A percentile compares a stretch with the other conserved stretches of the same genome.
Conservation (phyloP, 2,113 vertebrate species). For the Elaphurus davidianus region DNA sequence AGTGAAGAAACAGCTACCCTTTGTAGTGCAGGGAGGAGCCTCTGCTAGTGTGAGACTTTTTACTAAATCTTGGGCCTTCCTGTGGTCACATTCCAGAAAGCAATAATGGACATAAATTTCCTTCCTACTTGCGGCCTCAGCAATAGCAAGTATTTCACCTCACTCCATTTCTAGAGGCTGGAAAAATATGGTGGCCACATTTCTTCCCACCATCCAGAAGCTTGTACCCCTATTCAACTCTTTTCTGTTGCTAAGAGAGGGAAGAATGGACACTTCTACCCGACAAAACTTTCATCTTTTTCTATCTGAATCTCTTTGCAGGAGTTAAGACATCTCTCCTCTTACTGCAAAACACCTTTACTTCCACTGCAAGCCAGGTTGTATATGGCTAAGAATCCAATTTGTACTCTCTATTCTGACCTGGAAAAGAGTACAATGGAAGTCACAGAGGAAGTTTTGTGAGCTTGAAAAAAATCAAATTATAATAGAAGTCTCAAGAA, state of each 20-base stretch:
- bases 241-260: background rate
- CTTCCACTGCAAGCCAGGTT: constrained; percentile 12
- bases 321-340: background rate
- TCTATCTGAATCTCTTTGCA: background rate
- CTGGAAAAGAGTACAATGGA: constrained; percentile 1
- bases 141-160: background rate
- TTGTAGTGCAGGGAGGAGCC: background rate
- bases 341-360: constrained; percentile 15
- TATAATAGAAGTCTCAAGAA: constrained; percentile 27
- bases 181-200: background rate
- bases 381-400: background rate
- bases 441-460: background rate
- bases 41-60: background rate
- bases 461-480: background rate
- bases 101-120: background rate
- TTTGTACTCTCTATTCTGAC: background rate
- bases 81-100: background rate
- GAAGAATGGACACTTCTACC: background rate
- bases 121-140: background rate
- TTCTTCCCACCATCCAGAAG: background rate
- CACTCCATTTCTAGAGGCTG: background rate
- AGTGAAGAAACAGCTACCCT: background rate
- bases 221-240: background rate
- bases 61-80: background rate
- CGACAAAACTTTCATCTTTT: background rate